phyloP scores from a whole-genome alignment of 2,797 vertebrate genomes.

The Molossus molossus region DNA sequence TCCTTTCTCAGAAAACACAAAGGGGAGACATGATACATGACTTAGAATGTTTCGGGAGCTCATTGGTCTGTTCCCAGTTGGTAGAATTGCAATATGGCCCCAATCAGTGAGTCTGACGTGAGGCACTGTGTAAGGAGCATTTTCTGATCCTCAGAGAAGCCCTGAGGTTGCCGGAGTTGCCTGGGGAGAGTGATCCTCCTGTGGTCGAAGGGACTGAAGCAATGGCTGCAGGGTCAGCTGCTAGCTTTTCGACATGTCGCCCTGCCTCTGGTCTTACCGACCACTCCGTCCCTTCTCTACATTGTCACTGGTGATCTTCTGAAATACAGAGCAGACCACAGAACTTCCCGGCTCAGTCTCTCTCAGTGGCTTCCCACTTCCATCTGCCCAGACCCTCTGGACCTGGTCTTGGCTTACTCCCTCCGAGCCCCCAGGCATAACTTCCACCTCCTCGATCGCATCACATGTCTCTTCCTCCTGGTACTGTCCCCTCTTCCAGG shows the following conservation, averaged over 20 bases:
- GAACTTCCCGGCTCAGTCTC: neutral
- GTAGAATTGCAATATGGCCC: neutral
- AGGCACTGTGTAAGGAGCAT: neutral
- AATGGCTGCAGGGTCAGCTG: accelerated
- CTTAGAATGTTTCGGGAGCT: neutral
- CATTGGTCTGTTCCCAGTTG: neutral
- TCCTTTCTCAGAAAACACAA: neutral
- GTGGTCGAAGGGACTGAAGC: neutral
- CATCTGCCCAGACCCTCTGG: neutral
- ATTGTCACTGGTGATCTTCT: neutral
- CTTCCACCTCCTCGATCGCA: neutral
- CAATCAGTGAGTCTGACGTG: neutral
- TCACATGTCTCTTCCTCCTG: neutral
- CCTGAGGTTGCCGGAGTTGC: no score
- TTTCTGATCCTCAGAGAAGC: neutral
- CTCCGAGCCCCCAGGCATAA: neutral
- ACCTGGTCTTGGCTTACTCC: neutral
- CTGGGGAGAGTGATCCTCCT: neutral
- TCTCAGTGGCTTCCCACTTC: neutral
- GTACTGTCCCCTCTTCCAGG: neutral
- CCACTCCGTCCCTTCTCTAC: neutral
- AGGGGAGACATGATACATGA: neutral
- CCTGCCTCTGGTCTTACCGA: neutral
- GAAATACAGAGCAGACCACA: neutral
- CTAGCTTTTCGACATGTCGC: neutral